A percentile compares a stretch with the other conserved stretches of the same genome.
Conservation (phyloP, 2,797 vertebrate genomes). For the Champsocephalus esox region DNA sequence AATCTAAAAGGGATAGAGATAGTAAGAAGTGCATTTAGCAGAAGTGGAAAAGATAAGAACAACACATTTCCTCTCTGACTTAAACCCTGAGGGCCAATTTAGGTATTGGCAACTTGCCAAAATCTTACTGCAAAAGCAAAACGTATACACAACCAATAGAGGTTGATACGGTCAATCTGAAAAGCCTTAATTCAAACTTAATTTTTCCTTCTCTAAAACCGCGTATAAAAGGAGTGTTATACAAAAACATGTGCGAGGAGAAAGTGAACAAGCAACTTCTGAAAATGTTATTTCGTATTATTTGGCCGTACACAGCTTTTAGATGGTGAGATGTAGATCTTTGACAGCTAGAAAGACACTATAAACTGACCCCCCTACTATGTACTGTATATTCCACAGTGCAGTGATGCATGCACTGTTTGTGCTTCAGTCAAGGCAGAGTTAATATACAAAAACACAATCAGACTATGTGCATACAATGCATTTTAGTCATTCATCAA, state of each 20-base stretch:
- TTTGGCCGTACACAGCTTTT: slow-evolving; percentile 32
- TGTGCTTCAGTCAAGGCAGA: slow-evolving; percentile 27
- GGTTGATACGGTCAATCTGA: background rate
- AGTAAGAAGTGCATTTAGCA: slow-evolving; percentile 4
- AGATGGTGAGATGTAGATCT: slow-evolving; percentile 46
- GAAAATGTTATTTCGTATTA: slow-evolving; percentile 37
- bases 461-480: slow-evolving; percentile 50
- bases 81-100: background rate
- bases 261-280: slow-evolving; percentile 27
- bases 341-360: slow-evolving; percentile 32
- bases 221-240: background rate
- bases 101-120: background rate
- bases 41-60: background rate
- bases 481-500: slow-evolving; percentile 63
- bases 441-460: slow-evolving; percentile 36
- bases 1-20: background rate
- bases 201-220: too few species aligned
- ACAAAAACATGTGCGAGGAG: background rate
- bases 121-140: background rate
- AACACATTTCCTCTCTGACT: slow-evolving; percentile 1
- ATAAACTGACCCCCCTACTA: slow-evolving; percentile 50
- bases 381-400: slow-evolving; percentile 36
- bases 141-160: background rate
- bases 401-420: slow-evolving; percentile 21
- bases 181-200: background rate